Percentiles rank a stretch among this genome's conserved stretches.
Conservation (phyloP, 2,797 vertebrate species). For the Acipenser ruthenus region DNA sequence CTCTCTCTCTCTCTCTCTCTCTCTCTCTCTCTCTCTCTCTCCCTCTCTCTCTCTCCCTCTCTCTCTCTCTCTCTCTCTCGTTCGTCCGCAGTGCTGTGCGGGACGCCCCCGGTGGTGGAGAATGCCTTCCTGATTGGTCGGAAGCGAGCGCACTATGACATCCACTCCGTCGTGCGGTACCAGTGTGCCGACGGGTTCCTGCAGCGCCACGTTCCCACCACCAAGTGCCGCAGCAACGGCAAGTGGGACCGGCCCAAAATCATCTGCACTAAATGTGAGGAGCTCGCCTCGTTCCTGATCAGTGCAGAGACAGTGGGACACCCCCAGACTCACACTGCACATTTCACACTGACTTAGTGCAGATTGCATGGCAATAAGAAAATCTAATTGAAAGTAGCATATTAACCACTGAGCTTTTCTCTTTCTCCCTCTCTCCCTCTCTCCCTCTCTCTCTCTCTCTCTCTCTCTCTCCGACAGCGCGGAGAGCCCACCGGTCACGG, state of each 20-base stretch:
- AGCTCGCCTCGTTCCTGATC: too few relatives aligned
- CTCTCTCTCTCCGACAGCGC: conserved; percentile 49
- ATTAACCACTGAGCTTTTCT: background rate
- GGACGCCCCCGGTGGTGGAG: conserved; percentile 75
- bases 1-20: too few relatives aligned
- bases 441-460: conserved; percentile 12
- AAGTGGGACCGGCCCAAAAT: conserved; percentile 87
- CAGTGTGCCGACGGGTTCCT: conserved; percentile 81
- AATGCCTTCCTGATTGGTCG: conserved; percentile 76
- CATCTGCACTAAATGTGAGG: conserved; percentile 87
- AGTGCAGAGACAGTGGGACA: too few relatives aligned
- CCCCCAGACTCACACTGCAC: too few relatives aligned
- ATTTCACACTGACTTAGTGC: too few relatives aligned
- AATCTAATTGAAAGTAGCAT: too few relatives aligned
- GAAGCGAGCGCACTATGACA: conserved; percentile 76
- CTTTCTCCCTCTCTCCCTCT: background rate
- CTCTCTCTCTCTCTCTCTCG: background rate
- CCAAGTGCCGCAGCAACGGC: conserved; percentile 77
- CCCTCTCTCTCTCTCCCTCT: conserved; percentile 23
- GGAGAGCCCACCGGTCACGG: conserved; percentile 77
- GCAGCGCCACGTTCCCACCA: conserved; percentile 79
- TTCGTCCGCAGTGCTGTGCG: conserved; percentile 71
- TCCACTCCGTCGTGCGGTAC: conserved; percentile 85
- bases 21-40: conserved; percentile 10
- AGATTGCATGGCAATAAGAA: too few relatives aligned